Base-by-base conservation (phyloP, 2,888 invertebrate species). In the Clitarchus hookeri region DNA sequence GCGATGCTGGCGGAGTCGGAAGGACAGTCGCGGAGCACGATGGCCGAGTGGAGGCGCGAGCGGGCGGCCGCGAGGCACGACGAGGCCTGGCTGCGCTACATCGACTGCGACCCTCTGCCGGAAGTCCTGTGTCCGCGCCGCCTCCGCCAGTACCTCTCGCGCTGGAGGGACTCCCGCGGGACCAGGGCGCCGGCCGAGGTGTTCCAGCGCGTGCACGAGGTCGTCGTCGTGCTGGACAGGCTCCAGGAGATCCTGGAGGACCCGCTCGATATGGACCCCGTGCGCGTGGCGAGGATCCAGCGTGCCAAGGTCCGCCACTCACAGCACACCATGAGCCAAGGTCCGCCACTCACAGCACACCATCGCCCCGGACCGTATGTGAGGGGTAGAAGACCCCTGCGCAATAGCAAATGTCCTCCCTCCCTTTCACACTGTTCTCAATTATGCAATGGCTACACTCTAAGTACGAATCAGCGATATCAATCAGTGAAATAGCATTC, bases 191-290 rank as follows among this genome's bases (percentile, higher is more conserved):
- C 44, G 23, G 82, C 13, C 36, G 27, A 27, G 36, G 27, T 82
- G 27, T 19, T 44, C 36, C 13, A 23, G 36, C 27, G 82, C 4
- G 23, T 44, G 82, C 19, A 27, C 19, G 16, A 82, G 82, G 82
- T 82, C 8, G 36, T 82, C 82, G 19, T 0, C 8, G 13, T 82
- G 19, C 54, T 84, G n/a, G 53, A 48, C 11, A 27, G 84, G n/a
- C 53, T 84, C n/a, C 53, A 27, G 53, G 53, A 44, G 84, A 11
- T 82, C 26, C 82, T 82, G 36, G 82, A 82, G 19, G 36, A 82
- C 23, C 82, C 82, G 9, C 36, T 82, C 0, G 82, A 82, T 23
- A 65, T 65, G 65, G 65, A 65, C n/a, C 23, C 19, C n/a, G 65
- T 23, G 3, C 82, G 27, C 25, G 83, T 3, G 25, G 83, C 83